Conservation (phyloP, 2,113 vertebrate species). For the Aegotheles bennettii region DNA sequence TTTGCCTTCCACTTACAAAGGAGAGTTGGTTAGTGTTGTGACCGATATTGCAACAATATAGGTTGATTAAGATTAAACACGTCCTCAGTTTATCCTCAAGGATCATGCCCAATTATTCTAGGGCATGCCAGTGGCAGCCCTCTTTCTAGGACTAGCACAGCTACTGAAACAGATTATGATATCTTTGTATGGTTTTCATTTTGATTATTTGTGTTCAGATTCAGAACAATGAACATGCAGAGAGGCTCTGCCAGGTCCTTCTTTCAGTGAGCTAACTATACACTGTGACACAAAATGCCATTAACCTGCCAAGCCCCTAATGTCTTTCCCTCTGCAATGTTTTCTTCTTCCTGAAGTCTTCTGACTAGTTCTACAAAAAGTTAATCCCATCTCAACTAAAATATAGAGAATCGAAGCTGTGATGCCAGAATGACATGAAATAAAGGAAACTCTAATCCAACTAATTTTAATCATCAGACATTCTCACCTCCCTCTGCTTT, state of each 20-base stretch:
- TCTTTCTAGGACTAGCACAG: not conserved
- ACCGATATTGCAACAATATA: not conserved
- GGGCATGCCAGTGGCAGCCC: not conserved
- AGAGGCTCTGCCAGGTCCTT: not conserved
- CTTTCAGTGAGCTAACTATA: not conserved
- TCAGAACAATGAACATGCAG: not conserved
- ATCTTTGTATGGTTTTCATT: not conserved
- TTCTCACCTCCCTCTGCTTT: not conserved
- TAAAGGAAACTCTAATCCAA: not conserved
- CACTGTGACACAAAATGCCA: not conserved
- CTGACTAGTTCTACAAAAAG: not conserved
- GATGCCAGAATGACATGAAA: not conserved
- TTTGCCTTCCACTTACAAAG: not conserved
- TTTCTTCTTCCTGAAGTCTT: not conserved
- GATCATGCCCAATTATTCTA: not conserved
- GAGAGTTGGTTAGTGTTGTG: not conserved
- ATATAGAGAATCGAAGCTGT: not conserved
- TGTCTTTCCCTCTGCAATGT: not conserved
- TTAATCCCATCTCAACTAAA: not conserved
- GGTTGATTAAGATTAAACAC: not conserved
- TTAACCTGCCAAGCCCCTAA: not conserved
- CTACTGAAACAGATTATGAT: not conserved
- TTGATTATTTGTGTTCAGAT: not conserved
- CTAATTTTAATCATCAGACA: not conserved
- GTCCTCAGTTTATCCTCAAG: not conserved